These are phyloP conservation scores for Microchrysa polita DNA, from an alignment of 2,888 invertebrate genomes.

Conservation along the genomic window DNA sequence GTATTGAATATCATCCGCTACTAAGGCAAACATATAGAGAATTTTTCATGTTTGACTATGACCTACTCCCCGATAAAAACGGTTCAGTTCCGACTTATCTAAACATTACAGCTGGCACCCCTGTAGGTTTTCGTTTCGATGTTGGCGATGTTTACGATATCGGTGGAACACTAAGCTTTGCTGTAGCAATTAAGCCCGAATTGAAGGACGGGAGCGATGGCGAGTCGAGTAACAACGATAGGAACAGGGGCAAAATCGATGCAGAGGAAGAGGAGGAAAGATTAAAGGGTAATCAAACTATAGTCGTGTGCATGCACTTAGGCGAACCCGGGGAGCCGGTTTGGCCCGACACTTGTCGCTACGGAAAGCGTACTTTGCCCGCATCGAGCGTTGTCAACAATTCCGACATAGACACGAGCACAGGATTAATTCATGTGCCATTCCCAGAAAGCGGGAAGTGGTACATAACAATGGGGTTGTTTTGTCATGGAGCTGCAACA, in stretches of 20 bases:
- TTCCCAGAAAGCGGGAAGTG: slow-evolving; percentile 86
- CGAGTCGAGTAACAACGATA: not conserved
- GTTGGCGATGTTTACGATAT: slow-evolving; percentile 78
- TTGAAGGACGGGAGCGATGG: slow-evolving; percentile 52
- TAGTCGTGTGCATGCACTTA: slow-evolving; percentile 72
- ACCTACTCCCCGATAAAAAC: slow-evolving; percentile 72
- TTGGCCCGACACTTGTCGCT: slow-evolving; percentile 71
- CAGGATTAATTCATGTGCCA: slow-evolving; percentile 74
- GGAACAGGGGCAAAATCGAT: slow-evolving; percentile 1
- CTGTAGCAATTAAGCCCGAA: slow-evolving; percentile 74
- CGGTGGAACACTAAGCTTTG: slow-evolving; percentile 81
- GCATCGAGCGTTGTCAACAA: slow-evolving; percentile 74
- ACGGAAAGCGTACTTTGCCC: slow-evolving; percentile 66
- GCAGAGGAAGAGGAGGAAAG: slow-evolving; percentile 52
- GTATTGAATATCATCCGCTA: slow-evolving; percentile 61
- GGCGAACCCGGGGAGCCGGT: slow-evolving; percentile 70
- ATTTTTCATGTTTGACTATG: slow-evolving; percentile 81
- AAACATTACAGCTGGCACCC: slow-evolving; percentile 73
- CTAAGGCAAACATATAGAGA: slow-evolving; percentile 74
- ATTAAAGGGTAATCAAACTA: slow-evolving; percentile 63
- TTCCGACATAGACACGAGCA: slow-evolving; percentile 71
- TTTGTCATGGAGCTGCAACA: slow-evolving; percentile 70
- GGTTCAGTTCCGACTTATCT: slow-evolving; percentile 73
- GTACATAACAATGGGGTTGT: slow-evolving; percentile 79
- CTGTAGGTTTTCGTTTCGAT: slow-evolving; percentile 74